These are phyloP conservation scores for Antheraea pernyi DNA, from an alignment of 1,140 invertebrate species.

Conservation along the genomic window DNA sequence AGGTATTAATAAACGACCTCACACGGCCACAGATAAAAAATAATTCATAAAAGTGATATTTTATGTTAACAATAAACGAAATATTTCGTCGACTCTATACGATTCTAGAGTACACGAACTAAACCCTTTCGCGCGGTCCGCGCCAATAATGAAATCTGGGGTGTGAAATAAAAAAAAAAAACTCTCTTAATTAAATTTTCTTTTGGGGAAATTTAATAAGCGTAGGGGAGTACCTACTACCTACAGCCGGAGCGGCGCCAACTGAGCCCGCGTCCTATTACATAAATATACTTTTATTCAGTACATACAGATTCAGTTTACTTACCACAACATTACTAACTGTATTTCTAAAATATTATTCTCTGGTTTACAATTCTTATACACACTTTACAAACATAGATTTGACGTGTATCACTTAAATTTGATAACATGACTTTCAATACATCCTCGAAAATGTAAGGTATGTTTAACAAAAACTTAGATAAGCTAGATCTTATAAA, in stretches of 20 bases:
- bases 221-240: conserved; percentile 32
- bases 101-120: conserved; percentile 40
- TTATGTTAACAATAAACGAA: neutral
- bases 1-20: no score
- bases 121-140: conserved; percentile 59
- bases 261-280: neutral
- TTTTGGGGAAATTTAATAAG: conserved; percentile 75
- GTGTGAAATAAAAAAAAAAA: conserved; percentile 77
- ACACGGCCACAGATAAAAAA: no score
- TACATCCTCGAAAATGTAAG: no score
- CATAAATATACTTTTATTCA: neutral
- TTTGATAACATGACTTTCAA: no score
- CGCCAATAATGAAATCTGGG: conserved; percentile 74
- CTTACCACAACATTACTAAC: no score
- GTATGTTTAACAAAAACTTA: no score
- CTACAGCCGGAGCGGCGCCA: conserved; percentile 27
- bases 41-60: neutral
- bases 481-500: no score
- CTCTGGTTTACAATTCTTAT: no score
- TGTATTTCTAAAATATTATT: no score
- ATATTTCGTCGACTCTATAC: conserved; percentile 27
- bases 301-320: no score
- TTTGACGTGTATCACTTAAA: no score
- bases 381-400: no score
- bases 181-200: conserved; percentile 78